Percentiles rank a stretch among this genome's conserved stretches.
These are phyloP conservation scores for Leptopilina myrica DNA, from an alignment of 2,888 invertebrate species.

Conservation along the genomic window DNA sequence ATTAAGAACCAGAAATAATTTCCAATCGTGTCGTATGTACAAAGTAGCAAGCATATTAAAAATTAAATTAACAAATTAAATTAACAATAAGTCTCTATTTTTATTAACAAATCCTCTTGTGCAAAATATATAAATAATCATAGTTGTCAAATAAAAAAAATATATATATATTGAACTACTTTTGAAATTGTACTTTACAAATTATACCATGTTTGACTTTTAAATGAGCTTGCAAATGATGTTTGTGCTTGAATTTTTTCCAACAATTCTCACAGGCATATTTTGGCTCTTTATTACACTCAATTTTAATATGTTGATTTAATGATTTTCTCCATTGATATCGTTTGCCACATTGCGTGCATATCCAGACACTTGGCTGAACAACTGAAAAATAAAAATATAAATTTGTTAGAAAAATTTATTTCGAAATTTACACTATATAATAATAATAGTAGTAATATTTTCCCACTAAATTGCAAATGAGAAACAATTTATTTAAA, in stretches of 20 bases:
- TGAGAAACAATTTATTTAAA: too few relatives aligned
- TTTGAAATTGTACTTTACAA: not conserved
- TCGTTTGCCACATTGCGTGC: constrained; percentile 15
- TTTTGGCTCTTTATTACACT: constrained; percentile 71
- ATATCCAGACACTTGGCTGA: not conserved
- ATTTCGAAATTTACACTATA: too few relatives aligned
- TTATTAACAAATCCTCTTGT: too few relatives aligned
- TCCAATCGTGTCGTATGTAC: too few relatives aligned
- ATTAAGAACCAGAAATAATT: too few relatives aligned
- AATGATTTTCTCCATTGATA: constrained; percentile 35
- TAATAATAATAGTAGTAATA: too few relatives aligned
- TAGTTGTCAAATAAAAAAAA: too few relatives aligned
- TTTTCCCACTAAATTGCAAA: too few relatives aligned
- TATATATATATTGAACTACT: not conserved
- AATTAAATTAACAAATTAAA: too few relatives aligned
- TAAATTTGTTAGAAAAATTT: not conserved
- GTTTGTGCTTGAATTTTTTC: constrained; percentile 84
- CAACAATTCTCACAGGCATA: constrained; percentile 84
- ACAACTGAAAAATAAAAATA: constrained; percentile 4
- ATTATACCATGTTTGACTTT: constrained; percentile 29
- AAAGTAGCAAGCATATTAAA: too few relatives aligned
- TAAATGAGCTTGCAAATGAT: constrained; percentile 55
- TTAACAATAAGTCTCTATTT: too few relatives aligned
- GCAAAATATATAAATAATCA: too few relatives aligned
- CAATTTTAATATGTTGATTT: constrained; percentile 61